Evolutionary conservation across 64 coral and sea anemone genomes (phyloP), one percentile per base, ranked within the genome.

Genomic region (Stylophora pistillata): DNA sequence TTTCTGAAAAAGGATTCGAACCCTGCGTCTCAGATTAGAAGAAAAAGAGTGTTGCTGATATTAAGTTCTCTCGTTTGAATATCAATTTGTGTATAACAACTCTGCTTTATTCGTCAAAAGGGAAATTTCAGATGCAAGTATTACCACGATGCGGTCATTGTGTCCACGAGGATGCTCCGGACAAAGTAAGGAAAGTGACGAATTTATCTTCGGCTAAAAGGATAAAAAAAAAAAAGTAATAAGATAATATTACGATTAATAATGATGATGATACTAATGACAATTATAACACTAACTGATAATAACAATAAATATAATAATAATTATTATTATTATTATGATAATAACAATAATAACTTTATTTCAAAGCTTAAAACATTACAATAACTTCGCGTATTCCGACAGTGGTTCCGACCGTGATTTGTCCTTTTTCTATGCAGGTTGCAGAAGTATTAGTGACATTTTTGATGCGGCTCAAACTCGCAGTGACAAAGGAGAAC

Each of bases 131-230:
- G 61, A 92, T 98, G 90, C 82, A 95, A 55, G 82, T 98, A 41
- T 88, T 98, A 73, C 77, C 93, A 56, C 86, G 89, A n/a, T 98
- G 96, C 69, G 96, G 96, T 14, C 96, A 98, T 72, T 92, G 93
- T 64, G 96, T 98, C 3, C 96, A 98, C 16, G 96, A 98, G 81
- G 96, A 98, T 64, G 96, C 87, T 2, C 93, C 96, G 27, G 96
- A 98, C 69, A 95, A 95, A 82, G 96, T 93, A 86, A 28, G 53
- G 77, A 77, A 29, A 10, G 21, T 10, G 11, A 3, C 37, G 37
- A 41, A 41, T 41, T 41, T 6, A 41, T 41, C 37, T 6, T 41
- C 37, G 6, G 37, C 37, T 41, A 41, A 6, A 41, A 41, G 2
- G 37, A 41, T 41, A 41, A 41, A 41, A 3, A 6, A 41, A 41